These are phyloP conservation scores for Diploscapter pachys DNA, from an alignment of 1,140 invertebrate species.

Conservation along the genomic window DNA sequence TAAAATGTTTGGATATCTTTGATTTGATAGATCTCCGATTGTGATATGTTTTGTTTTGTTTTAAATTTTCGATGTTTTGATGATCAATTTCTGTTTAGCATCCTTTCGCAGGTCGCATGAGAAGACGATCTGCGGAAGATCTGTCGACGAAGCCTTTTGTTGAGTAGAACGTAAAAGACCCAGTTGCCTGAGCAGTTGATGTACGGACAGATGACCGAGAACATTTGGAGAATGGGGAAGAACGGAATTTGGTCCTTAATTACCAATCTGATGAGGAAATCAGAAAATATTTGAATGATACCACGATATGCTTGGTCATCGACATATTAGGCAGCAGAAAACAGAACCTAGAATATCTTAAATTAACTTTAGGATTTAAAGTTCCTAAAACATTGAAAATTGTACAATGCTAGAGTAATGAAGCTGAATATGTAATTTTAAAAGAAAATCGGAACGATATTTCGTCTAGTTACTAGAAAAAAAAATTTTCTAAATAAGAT, in stretches of 20 bases:
- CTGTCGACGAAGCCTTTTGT: slow-evolving; percentile 16
- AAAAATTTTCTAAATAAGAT: too few species aligned
- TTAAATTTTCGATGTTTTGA: too few species aligned
- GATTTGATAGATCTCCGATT: too few species aligned
- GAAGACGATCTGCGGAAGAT: slow-evolving; percentile 14
- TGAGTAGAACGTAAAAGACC: slow-evolving; percentile 27
- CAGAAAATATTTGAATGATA: background rate
- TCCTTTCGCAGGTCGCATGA: background rate
- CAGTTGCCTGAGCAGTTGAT: slow-evolving; percentile 24
- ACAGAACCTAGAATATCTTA: background rate
- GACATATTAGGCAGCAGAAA: background rate
- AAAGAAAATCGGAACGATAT: too few species aligned
- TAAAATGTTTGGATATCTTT: too few species aligned
- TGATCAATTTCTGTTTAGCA: background rate
- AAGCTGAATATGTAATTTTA: too few species aligned
- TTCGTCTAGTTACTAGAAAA: too few species aligned
- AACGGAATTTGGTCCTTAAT: background rate
- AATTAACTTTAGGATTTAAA: too few species aligned
- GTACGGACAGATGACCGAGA: slow-evolving; percentile 14
- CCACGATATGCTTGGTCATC: background rate
- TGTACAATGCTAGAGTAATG: too few species aligned
- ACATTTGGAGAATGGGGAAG: slow-evolving; percentile 3
- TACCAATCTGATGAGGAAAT: background rate
- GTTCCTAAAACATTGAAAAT: too few species aligned
- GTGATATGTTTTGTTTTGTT: too few species aligned